Conservation (phyloP, 2,113 vertebrate species). For the Platichthys stellatus region DNA sequence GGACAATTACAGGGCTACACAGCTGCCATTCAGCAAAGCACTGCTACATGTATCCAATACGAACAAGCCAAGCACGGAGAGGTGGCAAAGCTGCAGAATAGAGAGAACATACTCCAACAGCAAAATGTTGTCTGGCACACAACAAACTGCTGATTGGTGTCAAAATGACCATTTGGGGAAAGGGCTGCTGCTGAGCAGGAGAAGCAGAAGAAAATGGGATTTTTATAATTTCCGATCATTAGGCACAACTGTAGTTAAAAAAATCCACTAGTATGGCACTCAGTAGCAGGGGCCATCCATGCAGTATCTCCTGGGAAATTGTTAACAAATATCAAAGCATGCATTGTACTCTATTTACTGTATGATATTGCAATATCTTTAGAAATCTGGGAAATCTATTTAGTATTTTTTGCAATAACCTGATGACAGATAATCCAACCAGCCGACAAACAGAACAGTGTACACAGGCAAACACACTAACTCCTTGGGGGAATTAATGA, state of each 20-base stretch:
- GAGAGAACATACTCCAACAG: conserved; percentile 16
- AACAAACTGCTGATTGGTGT: conserved; percentile 32
- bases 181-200: conserved; percentile 9
- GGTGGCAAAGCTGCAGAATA: conserved; percentile 25
- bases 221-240: conserved; percentile 12
- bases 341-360: not conserved
- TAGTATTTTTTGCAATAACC: too few species aligned
- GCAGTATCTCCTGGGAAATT: too few species aligned
- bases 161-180: conserved; percentile 38
- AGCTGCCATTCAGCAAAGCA: conserved; percentile 47
- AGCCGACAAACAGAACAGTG: too few species aligned
- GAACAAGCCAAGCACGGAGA: conserved; percentile 38
- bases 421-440: too few species aligned
- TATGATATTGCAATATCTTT: too few species aligned
- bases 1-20: conserved; percentile 68
- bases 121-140: conserved; percentile 40
- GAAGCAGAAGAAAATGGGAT: not conserved
- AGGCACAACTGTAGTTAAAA: not conserved
- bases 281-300: too few species aligned
- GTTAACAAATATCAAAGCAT: not conserved
- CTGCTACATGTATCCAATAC: conserved; percentile 53
- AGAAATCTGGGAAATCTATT: too few species aligned
- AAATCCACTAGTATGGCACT: too few species aligned
- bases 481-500: too few species aligned
- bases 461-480: too few species aligned